These are phyloP conservation scores for Alosa alosa DNA, from an alignment of 2,113 vertebrate species.

Conservation along the genomic window DNA sequence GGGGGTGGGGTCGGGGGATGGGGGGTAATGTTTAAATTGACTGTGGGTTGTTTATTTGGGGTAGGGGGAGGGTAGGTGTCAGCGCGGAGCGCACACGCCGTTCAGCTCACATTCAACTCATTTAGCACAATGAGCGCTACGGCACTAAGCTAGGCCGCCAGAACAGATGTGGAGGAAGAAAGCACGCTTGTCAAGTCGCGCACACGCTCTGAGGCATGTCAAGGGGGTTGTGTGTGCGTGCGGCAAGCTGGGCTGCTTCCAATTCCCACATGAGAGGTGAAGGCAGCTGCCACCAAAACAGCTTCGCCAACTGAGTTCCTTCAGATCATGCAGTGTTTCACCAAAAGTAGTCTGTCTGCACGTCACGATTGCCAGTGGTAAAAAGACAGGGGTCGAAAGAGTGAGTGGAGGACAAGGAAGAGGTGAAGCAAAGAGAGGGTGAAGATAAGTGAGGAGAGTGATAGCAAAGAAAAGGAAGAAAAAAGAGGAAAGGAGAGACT, in stretches of 20 bases:
- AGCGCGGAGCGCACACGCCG: not conserved
- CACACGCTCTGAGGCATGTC: not conserved
- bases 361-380: conserved; percentile 48
- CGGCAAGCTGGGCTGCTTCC: not conserved
- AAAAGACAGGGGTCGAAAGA: conserved; percentile 44
- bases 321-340: conserved; percentile 43
- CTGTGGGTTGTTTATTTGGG: conserved; percentile 13
- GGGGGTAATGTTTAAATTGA: conserved; percentile 43
- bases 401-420: not conserved
- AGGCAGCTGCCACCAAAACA: conserved; percentile 54
- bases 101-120: conserved; percentile 34
- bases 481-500: conserved; percentile 28
- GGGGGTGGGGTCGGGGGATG: not conserved
- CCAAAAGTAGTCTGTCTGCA: conserved; percentile 48
- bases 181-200: not conserved
- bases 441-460: not conserved
- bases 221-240: conserved; percentile 16
- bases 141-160: conserved; percentile 28
- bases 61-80: conserved; percentile 1
- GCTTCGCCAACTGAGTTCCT: conserved; percentile 50
- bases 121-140: conserved; percentile 33
- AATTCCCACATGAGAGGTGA: conserved; percentile 43
- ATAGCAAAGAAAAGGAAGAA: conserved; percentile 8
- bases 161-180: conserved; percentile 19
- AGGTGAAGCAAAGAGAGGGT: not conserved